Evolutionary conservation across 2,888 invertebrate species (phyloP), one percentile per base, ranked within the genome.

Genomic region (Galerucella calmariensis): DNA sequence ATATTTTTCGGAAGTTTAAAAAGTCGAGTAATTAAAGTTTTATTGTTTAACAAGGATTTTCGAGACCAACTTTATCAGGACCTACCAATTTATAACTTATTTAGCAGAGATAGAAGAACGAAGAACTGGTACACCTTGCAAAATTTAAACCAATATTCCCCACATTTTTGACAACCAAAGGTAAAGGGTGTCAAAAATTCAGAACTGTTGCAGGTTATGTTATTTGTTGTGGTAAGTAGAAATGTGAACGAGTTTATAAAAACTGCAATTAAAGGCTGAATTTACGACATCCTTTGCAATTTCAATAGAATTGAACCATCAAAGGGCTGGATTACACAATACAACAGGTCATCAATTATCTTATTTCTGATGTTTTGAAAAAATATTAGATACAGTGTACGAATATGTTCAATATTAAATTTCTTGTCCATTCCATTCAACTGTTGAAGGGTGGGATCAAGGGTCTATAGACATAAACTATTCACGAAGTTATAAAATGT

Each of bases 151-250:
- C 24, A 59, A 12, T 12, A 20, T 27, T 59, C 24, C 24, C 24
- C 59, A 12, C 12, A 20, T 16, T 20, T 24, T 62, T 27, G 35
- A 11, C n/a, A 41, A 20, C 35, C 35, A 20, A 35, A 62, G 24
- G 61, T 62, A 62, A 62, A 62, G 27, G 61, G 61, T 62, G 61
- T 62, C 61, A 12, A 24, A 62, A 62, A 62, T 62, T 62, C 61
- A 62, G 61, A 62, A 4, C 12, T 62, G 5, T 62, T 10, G 59
- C 24, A 59, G 24, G 24, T 8, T 62, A 62, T 27, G 20, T 27
- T 14, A 12, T 27, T 27, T 27, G 12, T 24, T 24, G 27, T 14
- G 61, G 61, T 62, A 62, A 62, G 61, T 62, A 62, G n/a, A 61
- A 61, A 24, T 59, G 10, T 24, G 16, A 59, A 24, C 16, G 11